A percentile compares a stretch with the other conserved stretches of the same genome.
Conservation (phyloP, 1,140 invertebrate genomes). For the Drosophila eugracilis region DNA sequence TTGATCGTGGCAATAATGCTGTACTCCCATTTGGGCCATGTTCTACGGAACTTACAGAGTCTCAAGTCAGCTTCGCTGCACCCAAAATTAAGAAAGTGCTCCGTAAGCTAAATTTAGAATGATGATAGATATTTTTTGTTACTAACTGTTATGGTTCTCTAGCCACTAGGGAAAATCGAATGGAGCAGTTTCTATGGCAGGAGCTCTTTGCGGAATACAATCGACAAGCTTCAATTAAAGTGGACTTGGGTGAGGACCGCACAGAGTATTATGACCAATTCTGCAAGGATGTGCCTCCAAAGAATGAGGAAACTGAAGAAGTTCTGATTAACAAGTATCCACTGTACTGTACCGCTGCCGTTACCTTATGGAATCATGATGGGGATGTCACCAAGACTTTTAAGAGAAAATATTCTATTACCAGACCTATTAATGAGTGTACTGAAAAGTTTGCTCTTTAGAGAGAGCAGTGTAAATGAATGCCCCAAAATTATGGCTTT, state of each 20-base stretch:
- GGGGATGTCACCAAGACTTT: conserved; percentile 75
- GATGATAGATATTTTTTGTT: background rate
- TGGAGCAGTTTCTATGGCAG: conserved; percentile 75
- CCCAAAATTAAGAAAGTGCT: conserved; percentile 58
- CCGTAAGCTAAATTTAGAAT: conserved; percentile 38
- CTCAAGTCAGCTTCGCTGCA: conserved; percentile 48
- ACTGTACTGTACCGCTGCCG: conserved; percentile 70
- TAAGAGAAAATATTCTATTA: conserved; percentile 63
- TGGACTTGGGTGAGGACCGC: conserved; percentile 27
- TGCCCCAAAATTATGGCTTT: too few relatives aligned
- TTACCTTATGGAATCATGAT: conserved; percentile 69
- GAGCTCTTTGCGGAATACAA: conserved; percentile 73
- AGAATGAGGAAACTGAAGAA: conserved; percentile 62
- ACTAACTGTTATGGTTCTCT: background rate
- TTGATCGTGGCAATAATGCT: conserved; percentile 30
- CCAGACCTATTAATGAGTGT: conserved; percentile 66
- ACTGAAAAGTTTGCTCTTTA: conserved; percentile 67
- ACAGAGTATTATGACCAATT: conserved; percentile 75
- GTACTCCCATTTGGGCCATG: conserved; percentile 48
- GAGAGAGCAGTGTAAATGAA: background rate
- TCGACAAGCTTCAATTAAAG: conserved; percentile 37
- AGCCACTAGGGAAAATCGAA: conserved; percentile 65
- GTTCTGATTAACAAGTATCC: conserved; percentile 67
- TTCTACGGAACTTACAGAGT: conserved; percentile 39
- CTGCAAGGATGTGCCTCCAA: conserved; percentile 68